Evolutionary conservation across 2,888 invertebrate genomes (phyloP).

Genomic region (Sinelater perroti): DNA sequence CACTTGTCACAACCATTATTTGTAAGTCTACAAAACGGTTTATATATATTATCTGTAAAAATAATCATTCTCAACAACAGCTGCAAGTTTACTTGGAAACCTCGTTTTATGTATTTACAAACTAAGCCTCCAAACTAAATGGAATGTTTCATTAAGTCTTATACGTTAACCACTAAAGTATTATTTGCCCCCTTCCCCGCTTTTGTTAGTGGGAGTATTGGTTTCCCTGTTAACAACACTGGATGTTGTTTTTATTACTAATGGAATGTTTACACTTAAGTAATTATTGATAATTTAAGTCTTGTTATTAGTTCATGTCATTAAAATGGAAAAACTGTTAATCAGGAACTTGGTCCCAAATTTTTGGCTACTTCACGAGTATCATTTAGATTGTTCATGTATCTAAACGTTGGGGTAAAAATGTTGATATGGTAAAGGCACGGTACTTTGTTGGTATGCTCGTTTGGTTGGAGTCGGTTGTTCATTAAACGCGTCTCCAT

Average conservation of each 20-base stretch:
- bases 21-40: slow-evolving; percentile 1
- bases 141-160: slow-evolving; percentile 4
- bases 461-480: slow-evolving; percentile 56
- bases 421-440: slow-evolving; percentile 55
- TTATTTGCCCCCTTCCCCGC: no score
- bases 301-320: no score
- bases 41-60: background rate
- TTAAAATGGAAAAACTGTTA: no score
- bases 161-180: no score
- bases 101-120: background rate
- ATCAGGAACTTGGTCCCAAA: no score
- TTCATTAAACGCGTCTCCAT: slow-evolving; percentile 59
- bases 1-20: background rate
- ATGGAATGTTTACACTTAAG: no score
- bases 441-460: slow-evolving; percentile 51
- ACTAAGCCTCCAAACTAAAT: background rate
- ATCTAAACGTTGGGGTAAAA: slow-evolving; percentile 51
- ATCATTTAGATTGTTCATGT: no score
- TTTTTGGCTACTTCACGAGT: no score
- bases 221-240: no score
- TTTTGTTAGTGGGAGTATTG: no score
- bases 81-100: background rate
- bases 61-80: background rate
- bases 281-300: no score
- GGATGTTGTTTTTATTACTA: no score